Evolutionary conservation across 2,888 invertebrate genomes (phyloP), one percentile per base, ranked within the genome.

Genomic region (Phorcus lineatus): DNA sequence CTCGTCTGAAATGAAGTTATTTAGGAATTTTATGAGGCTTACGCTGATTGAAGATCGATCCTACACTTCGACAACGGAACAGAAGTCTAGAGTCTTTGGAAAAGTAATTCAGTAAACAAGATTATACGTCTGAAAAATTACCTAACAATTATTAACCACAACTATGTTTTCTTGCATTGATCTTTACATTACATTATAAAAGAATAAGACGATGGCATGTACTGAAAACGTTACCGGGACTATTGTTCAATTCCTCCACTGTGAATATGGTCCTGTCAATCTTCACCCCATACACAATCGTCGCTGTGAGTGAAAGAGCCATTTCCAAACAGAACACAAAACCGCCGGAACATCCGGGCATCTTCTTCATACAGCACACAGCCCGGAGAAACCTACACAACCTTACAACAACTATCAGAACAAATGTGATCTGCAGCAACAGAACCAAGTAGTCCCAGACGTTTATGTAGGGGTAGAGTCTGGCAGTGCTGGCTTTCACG

Each of bases 371-470:
- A 70, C 70, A 70, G 40, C 70, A 70, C 70, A 36, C 19, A 19
- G 40, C 17, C 53, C 78, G 70, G 17, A 74, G 2, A 55, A 77
- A 19, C 24, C 55, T 31, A 31, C 78, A 70, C 52, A 78, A 22
- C n/a, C 78, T 62, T 4, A 76, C 77, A 7, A 79, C 52, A 17
- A 74, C 53, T 52, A 22, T 19, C 2, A 85, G 17, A 4, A 80
- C 57, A 74, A 87, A 86, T n/a, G 85, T 16, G 2, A 87, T 24
- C 74, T 87, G 84, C 1, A 85, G 40, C 9, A 81, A 76, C 0
- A 87, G 79, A n/a, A 86, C 36, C 4, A 88, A 11, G 74, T 83
- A 87, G 55, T 88, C 88, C 82, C 85, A 85, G 1, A 79, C 77
- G 40, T 76, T 74, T 17, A 82, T 77, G 77, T 87, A 88, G 0